These are phyloP conservation scores for Muscicapa comitata DNA, from an alignment of 2,797 vertebrate genomes.

Conservation along the genomic window DNA sequence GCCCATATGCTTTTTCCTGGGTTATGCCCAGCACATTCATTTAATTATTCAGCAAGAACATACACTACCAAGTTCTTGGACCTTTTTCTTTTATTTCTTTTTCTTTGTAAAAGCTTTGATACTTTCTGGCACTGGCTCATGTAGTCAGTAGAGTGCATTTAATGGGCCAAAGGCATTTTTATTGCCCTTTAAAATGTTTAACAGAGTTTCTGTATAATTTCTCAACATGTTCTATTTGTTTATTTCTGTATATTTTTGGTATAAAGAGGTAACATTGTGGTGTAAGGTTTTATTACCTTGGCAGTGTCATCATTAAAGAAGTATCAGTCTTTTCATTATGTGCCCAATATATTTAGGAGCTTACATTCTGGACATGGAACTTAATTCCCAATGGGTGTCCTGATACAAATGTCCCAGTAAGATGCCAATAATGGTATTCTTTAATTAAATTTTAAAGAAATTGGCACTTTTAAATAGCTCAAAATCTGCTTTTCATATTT, in stretches of 20 bases:
- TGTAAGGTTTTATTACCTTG: conserved; percentile 62
- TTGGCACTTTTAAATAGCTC: background rate
- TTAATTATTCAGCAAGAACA: background rate
- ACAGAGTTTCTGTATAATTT: conserved; percentile 69
- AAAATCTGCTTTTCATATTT: background rate
- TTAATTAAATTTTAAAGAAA: background rate
- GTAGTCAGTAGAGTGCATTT: conserved; percentile 54
- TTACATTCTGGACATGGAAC: background rate
- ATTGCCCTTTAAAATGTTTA: conserved; percentile 72
- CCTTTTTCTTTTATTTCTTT: conserved; percentile 20
- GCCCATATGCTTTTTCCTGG: background rate
- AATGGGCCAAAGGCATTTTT: conserved; percentile 67
- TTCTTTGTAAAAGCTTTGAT: conserved; percentile 50
- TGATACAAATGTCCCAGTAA: background rate
- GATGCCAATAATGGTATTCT: background rate
- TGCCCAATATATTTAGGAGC: background rate
- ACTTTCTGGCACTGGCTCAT: conserved; percentile 46
- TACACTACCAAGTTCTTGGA: background rate
- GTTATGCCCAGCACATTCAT: background rate
- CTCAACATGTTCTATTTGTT: conserved; percentile 67
- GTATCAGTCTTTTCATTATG: conserved; percentile 3
- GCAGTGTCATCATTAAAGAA: conserved; percentile 19
- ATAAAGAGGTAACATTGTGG: conserved; percentile 43
- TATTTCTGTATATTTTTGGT: conserved; percentile 70
- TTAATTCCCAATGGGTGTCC: background rate